Evolutionary conservation across 2,113 vertebrate genomes (phyloP).

Genomic region (Leucosticte australis): DNA sequence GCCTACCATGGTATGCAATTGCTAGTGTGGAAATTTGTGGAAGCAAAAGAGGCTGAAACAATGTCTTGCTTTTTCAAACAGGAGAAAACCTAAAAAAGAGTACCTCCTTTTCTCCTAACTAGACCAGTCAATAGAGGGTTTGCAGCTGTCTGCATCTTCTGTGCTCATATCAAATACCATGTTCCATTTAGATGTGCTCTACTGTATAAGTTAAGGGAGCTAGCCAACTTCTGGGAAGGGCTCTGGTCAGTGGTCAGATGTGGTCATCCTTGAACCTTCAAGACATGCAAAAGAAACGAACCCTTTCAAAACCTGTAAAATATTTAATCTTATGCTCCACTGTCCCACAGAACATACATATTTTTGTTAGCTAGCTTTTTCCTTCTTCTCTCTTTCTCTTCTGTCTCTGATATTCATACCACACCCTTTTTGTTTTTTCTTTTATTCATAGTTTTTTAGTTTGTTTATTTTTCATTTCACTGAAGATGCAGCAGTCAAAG

Average conservation of each 20-base stretch:
- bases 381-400: not conserved
- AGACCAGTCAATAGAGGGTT: not conserved
- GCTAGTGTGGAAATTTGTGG: not conserved
- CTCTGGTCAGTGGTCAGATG: not conserved
- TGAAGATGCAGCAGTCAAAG: not conserved
- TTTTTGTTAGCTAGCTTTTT: not conserved
- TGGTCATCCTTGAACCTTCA: not conserved
- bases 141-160: not conserved
- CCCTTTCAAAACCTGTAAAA: not conserved
- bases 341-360: not conserved
- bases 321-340: not conserved
- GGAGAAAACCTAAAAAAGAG: not conserved
- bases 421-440: not conserved
- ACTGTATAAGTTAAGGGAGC: not conserved
- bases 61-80: not conserved
- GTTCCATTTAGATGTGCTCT: not conserved
- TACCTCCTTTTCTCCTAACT: not conserved
- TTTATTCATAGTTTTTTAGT: not conserved
- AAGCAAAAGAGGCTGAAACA: not conserved
- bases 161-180: not conserved
- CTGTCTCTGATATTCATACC: not conserved
- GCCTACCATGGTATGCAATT: not conserved
- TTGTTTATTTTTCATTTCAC: not conserved
- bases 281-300: not conserved
- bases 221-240: not conserved